Base-by-base conservation (phyloP, 2,888 invertebrate genomes). In the Drosophila borealis region DNA sequence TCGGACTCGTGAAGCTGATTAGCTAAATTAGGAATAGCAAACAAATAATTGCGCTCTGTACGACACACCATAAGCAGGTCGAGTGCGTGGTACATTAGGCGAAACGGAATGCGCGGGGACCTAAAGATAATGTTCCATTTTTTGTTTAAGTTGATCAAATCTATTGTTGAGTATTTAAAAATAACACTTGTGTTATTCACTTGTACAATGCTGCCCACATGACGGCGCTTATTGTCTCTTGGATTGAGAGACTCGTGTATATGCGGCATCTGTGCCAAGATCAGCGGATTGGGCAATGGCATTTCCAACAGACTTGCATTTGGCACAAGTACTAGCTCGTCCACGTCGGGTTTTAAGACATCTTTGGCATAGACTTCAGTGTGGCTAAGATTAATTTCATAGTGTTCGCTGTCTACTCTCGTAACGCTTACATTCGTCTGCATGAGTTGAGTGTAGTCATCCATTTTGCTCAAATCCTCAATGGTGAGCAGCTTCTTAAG, bases 11-110 rank as follows among this genome's bases (percentile, higher is more conserved):
- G 14, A 4, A 14, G 19, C 21, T 41, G 33, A 3, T 13, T 11
- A 2, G 2, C 14, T 29, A 29, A 6, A 17, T 36, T 3, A 6
- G 21, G 1, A 6, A 36, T 29, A 0, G 90, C 88, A 55, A 33
- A 54, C 19, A 62, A 2, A 62, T 46, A 55, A 4, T 39, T 11
- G 13, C 33, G 33, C 8, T 13, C 2, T 2, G 1, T 4, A 2
- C 8, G 14, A 36, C 4, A 10, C 5, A 11, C 0, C 9, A 9
- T 2, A 11, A 51, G 8, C 17, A 2, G 19, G 2, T 33, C 4
- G 5, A 57, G 60, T 11, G 29, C 36, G 0, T 10, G 2, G n/a
- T 60, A 60, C 53, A 53, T 60, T 1, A 51, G 13, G 2, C 60
- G 51, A 9, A 51, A n/a, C 6, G 11, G 19, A n/a, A 53, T 2